Evolutionary conservation across 2,113 vertebrate species (phyloP).

Genomic region (Genyomyrus donnyi): DNA sequence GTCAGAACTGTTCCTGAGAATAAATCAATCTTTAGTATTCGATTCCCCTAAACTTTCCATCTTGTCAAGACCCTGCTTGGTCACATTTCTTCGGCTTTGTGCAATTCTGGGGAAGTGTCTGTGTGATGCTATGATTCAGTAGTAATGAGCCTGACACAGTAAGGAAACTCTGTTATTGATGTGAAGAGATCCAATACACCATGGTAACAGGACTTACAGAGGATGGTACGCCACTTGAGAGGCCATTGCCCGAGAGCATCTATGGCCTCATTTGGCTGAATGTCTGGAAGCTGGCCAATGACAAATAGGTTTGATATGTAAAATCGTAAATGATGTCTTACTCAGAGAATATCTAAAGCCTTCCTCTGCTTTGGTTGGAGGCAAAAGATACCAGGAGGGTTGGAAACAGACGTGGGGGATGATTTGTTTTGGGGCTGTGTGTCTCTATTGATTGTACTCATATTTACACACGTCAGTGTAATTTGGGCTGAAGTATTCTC

Average conservation of each 20-base stretch:
- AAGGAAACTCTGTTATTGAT: neutral
- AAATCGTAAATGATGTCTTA: neutral
- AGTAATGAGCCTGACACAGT: neutral
- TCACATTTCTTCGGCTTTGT: neutral
- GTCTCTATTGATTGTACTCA: neutral
- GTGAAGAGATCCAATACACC: neutral
- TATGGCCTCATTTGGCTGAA: neutral
- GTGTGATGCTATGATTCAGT: neutral
- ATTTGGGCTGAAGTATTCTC: constrained; percentile 3
- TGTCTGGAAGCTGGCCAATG: neutral
- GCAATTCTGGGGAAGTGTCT: neutral
- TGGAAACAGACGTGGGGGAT: neutral
- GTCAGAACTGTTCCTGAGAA: neutral
- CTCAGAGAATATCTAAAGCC: neutral
- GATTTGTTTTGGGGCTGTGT: neutral
- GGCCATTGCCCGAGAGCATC: neutral
- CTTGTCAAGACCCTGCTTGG: neutral
- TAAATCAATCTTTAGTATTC: neutral
- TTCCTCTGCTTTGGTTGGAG: neutral
- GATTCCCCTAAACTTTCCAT: neutral
- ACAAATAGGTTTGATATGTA: no score
- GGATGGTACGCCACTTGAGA: neutral
- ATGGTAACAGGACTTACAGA: neutral
- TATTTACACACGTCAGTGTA: constrained; percentile 14
- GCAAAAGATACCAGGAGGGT: neutral